These are phyloP conservation scores for Fragum whitleyi DNA, from an alignment of 2,888 invertebrate genomes.

Conservation along the genomic window DNA sequence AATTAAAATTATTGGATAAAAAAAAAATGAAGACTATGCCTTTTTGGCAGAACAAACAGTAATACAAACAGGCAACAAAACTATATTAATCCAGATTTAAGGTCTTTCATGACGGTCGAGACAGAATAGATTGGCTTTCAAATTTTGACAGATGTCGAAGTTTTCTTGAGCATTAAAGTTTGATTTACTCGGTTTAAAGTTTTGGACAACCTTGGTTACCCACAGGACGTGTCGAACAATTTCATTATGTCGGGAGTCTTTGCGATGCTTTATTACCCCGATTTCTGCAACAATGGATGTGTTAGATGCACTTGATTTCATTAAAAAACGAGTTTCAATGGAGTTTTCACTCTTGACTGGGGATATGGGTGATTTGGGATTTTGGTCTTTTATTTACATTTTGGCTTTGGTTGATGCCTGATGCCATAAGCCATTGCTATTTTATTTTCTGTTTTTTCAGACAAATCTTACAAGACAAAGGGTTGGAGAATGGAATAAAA, in stretches of 20 bases:
- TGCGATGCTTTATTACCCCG: constrained; percentile 64
- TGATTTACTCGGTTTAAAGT: constrained; percentile 61
- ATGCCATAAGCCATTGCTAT: too few relatives aligned
- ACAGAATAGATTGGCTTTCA: constrained; percentile 23
- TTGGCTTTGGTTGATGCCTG: background rate
- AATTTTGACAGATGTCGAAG: constrained; percentile 66
- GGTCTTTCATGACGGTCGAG: constrained; percentile 9
- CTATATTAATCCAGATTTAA: background rate
- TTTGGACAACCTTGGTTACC: constrained; percentile 65
- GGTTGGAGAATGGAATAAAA: too few relatives aligned
- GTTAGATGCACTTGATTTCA: constrained; percentile 44
- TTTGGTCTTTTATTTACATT: background rate
- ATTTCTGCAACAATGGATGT: constrained; percentile 42
- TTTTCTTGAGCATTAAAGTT: constrained; percentile 67
- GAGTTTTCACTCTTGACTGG: constrained; percentile 45
- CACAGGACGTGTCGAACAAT: constrained; percentile 61
- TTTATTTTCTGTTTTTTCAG: too few relatives aligned
- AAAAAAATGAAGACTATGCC: too few relatives aligned
- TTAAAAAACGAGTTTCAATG: constrained; percentile 56
- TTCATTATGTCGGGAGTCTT: constrained; percentile 67
- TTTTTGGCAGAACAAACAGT: too few relatives aligned
- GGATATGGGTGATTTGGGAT: constrained; percentile 1
- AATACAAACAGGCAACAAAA: too few relatives aligned
- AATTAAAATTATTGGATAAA: too few relatives aligned
- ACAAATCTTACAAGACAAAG: too few relatives aligned